Percentiles rank a stretch among this genome's conserved stretches.
phyloP scores from a whole-genome alignment of 2,797 vertebrate genomes.

The Aphelocoma californica region DNA sequence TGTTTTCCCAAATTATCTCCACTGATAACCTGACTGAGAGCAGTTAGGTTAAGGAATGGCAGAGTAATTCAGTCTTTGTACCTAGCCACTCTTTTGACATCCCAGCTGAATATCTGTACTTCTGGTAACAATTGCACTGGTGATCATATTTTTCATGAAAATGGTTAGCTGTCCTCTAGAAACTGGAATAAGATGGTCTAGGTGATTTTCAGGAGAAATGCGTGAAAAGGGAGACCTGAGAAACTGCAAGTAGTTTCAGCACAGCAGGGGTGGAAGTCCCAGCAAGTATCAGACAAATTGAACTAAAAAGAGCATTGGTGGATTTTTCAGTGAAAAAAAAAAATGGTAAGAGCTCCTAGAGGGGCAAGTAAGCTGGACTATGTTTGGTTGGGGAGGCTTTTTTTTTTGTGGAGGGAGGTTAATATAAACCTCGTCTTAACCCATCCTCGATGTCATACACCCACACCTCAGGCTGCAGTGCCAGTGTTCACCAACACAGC shows the following conservation, averaged over 20 bases:
- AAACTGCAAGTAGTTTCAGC: neutral
- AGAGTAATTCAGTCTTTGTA: neutral
- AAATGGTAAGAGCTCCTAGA: neutral
- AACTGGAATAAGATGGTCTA: neutral
- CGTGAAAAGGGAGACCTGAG: neutral
- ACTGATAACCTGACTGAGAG: neutral
- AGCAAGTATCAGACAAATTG: neutral
- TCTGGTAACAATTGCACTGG: neutral
- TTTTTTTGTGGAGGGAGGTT: neutral
- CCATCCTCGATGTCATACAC: neutral
- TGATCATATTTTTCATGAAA: neutral
- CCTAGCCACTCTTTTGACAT: neutral
- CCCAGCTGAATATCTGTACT: neutral
- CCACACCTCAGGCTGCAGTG: neutral
- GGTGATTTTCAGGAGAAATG: neutral
- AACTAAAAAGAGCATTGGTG: neutral
- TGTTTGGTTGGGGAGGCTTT: fast-evolving
- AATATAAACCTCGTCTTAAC: neutral
- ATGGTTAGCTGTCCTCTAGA: neutral
- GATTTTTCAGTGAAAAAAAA: neutral
- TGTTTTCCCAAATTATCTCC: neutral
- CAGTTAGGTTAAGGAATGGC: neutral
- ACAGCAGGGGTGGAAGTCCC: neutral
- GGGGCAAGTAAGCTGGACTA: neutral
- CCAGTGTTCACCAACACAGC: neutral